Evolutionary conservation across 2,797 vertebrate genomes (phyloP).

Genomic region (Remorina albescens): DNA sequence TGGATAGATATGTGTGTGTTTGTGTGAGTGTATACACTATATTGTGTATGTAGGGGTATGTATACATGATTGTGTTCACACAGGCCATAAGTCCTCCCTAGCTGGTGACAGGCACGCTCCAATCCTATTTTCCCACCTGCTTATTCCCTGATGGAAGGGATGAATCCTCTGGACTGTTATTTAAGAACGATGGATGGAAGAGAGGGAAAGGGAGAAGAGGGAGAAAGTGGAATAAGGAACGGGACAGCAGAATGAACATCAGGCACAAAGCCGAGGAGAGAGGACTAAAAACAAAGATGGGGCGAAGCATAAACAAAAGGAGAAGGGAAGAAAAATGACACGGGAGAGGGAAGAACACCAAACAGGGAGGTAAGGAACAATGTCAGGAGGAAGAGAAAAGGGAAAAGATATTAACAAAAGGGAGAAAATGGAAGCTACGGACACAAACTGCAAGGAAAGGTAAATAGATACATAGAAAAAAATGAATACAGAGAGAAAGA

Average conservation of each 20-base stretch:
- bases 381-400: constrained; percentile 43
- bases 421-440: constrained; percentile 55
- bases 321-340: not conserved
- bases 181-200: constrained; percentile 83
- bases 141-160: constrained; percentile 86
- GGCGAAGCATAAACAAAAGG: constrained; percentile 29
- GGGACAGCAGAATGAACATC: not conserved
- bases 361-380: constrained; percentile 59
- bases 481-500: constrained; percentile 75
- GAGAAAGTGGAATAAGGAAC: not conserved
- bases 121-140: constrained; percentile 85
- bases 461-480: constrained; percentile 53
- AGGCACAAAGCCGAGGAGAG: not conserved
- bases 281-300: constrained; percentile 25
- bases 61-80: constrained; percentile 29
- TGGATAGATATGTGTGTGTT: not conserved
- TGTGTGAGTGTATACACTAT: constrained; percentile 8
- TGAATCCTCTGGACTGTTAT: constrained; percentile 87
- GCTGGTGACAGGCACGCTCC: constrained; percentile 81
- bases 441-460: constrained; percentile 40
- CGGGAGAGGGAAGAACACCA: constrained; percentile 63
- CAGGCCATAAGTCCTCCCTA: constrained; percentile 75
- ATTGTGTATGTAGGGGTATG: not conserved
- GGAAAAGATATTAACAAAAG: constrained; percentile 36
- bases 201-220: not conserved